Conservation (phyloP, 53 echinoderm and acorn worm genomes). For the Luidia sarsii region DNA sequence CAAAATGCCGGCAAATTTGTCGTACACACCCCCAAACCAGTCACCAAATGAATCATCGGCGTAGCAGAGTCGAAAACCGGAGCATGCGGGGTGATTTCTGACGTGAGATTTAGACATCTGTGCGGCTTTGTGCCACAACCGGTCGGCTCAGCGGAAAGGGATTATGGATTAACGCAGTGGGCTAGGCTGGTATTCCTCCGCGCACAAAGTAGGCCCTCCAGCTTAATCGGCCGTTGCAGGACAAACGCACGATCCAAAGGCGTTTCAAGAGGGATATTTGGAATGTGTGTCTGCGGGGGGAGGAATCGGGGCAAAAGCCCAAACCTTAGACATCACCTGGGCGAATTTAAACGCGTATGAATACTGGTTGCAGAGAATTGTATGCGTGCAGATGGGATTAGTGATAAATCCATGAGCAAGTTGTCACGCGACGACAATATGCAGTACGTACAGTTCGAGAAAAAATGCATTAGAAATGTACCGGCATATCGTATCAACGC, state of each 20-base stretch:
- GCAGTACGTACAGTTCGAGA: not conserved
- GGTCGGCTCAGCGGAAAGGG: slow-evolving; percentile 82
- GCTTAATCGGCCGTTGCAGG: not conserved
- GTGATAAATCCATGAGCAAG: slow-evolving; percentile 57
- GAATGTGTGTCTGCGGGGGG: too few relatives aligned
- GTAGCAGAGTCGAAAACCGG: slow-evolving; percentile 37
- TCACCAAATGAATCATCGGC: slow-evolving; percentile 30
- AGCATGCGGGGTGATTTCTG: slow-evolving; percentile 32
- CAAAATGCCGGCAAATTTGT: slow-evolving; percentile 20
- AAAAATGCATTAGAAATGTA: not conserved
- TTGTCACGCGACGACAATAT: slow-evolving; percentile 44
- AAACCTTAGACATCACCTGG: not conserved
- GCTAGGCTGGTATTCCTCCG: slow-evolving; percentile 54
- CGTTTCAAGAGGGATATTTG: too few relatives aligned
- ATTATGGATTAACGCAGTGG: slow-evolving; percentile 76
- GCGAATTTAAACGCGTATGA: slow-evolving; percentile 17
- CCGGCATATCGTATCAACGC: not conserved
- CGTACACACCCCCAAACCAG: slow-evolving; percentile 16
- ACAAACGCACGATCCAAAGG: not conserved
- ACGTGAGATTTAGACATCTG: slow-evolving; percentile 60
- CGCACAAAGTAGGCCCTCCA: slow-evolving; percentile 22
- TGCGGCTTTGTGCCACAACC: slow-evolving; percentile 73
- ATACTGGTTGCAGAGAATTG: slow-evolving; percentile 14
- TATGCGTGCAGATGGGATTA: slow-evolving; percentile 59
- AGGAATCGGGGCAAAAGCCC: not conserved